Conservation (phyloP, 2,797 vertebrate genomes). For the Malacoraja senta region DNA sequence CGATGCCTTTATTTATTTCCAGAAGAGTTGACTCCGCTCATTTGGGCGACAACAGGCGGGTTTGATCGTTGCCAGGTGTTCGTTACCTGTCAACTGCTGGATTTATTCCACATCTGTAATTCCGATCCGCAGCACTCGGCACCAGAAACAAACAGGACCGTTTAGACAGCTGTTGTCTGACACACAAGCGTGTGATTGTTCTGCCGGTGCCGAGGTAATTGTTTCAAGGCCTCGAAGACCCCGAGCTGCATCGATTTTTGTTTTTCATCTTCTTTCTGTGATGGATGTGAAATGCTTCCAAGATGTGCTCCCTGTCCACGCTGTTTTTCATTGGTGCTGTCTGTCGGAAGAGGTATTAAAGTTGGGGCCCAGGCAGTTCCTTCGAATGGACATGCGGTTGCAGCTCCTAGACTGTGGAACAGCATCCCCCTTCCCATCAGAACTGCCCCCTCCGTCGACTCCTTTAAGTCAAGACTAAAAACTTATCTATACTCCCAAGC, state of each 20-base stretch:
- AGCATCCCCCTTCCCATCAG: no score
- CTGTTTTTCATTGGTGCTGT: no score
- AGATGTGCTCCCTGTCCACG: not conserved
- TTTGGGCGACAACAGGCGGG: not conserved
- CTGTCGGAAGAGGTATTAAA: no score
- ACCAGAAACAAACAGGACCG: not conserved
- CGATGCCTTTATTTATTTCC: not conserved
- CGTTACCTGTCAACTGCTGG: not conserved
- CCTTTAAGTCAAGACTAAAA: no score
- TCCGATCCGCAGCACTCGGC: not conserved
- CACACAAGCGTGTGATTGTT: not conserved
- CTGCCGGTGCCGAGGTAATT: not conserved
- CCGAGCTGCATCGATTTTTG: not conserved
- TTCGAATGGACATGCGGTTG: no score
- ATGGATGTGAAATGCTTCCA: not conserved
- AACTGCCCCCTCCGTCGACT: no score
- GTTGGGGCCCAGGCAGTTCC: no score
- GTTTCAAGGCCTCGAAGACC: not conserved
- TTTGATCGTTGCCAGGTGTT: conserved; percentile 17
- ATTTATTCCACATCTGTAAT: conserved; percentile 16
- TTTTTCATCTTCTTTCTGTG: not conserved
- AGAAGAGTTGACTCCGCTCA: not conserved
- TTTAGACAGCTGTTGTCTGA: conserved; percentile 9
- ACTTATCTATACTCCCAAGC: no score
- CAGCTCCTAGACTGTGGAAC: no score